Percentiles rank a stretch among this genome's conserved stretches.
These are phyloP conservation scores for Rhinogobio ventralis DNA, from an alignment of 2,797 vertebrate species.

Conservation along the genomic window DNA sequence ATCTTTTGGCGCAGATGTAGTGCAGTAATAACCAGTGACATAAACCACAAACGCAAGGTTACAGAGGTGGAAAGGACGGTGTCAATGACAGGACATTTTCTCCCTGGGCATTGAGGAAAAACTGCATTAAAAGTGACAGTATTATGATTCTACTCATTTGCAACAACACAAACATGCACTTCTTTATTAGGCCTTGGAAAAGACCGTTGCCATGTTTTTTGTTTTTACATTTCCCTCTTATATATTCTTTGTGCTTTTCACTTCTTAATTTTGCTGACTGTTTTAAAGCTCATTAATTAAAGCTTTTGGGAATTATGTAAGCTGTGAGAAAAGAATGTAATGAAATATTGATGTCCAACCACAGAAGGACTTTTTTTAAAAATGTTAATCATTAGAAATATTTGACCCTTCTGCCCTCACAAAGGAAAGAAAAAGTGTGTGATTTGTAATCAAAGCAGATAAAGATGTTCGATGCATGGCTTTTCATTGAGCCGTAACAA, in stretches of 20 bases:
- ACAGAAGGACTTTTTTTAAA: constrained; percentile 54
- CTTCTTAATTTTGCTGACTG: constrained; percentile 77
- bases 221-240: constrained; percentile 2
- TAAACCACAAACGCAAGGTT: constrained; percentile 37
- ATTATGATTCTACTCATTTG: constrained; percentile 2
- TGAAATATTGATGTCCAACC: constrained; percentile 70
- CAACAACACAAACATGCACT: constrained; percentile 52
- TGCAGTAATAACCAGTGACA: constrained; percentile 54
- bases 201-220: neutral
- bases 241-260: constrained; percentile 46
- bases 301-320: constrained; percentile 75
- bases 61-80: constrained; percentile 47
- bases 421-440: constrained; percentile 13
- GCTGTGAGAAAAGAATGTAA: constrained; percentile 66
- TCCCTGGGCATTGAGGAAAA: neutral
- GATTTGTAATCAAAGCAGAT: constrained; percentile 66
- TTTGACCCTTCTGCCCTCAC: constrained; percentile 49
- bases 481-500: neutral
- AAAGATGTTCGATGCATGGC: neutral
- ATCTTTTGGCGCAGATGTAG: constrained; percentile 62
- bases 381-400: constrained; percentile 53
- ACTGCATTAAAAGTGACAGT: neutral
- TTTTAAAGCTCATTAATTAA: constrained; percentile 84
- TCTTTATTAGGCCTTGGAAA: constrained; percentile 37
- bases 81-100: constrained; percentile 10